These are phyloP conservation scores for Megaustenia siamemsis DNA, from an alignment of 2,888 invertebrate species.

Conservation along the genomic window DNA sequence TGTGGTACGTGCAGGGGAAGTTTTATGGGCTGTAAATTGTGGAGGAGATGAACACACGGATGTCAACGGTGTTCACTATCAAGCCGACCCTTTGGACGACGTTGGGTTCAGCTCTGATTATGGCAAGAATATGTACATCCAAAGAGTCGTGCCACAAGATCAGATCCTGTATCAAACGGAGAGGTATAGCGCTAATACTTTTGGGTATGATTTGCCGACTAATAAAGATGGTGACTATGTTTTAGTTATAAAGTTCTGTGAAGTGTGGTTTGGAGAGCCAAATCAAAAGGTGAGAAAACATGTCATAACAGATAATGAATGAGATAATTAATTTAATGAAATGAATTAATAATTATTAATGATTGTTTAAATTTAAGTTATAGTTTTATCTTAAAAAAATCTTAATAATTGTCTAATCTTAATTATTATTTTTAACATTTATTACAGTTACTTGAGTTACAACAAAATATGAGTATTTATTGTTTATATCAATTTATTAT, in stretches of 20 bases:
- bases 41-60: constrained; percentile 95
- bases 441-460: too few species aligned
- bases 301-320: too few species aligned
- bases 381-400: too few species aligned
- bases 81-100: constrained; percentile 84
- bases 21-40: constrained; percentile 81
- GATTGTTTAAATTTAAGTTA: too few species aligned
- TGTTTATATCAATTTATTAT: too few species aligned
- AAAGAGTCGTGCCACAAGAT: constrained; percentile 86
- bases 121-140: constrained; percentile 93
- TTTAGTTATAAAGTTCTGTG: constrained; percentile 95
- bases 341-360: too few species aligned
- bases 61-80: constrained; percentile 91
- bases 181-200: constrained; percentile 94
- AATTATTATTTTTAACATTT: too few species aligned
- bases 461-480: too few species aligned
- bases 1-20: constrained; percentile 75
- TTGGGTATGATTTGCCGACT: constrained; percentile 93
- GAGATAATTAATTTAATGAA: too few species aligned
- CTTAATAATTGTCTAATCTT: too few species aligned
- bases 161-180: constrained; percentile 93
- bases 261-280: constrained; percentile 96
- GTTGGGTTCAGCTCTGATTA: constrained; percentile 87
- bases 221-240: constrained; percentile 93
- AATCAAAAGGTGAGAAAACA: constrained; percentile 78